These are phyloP conservation scores for Chelonia mydas DNA, from an alignment of 2,797 vertebrate species.

Conservation along the genomic window DNA sequence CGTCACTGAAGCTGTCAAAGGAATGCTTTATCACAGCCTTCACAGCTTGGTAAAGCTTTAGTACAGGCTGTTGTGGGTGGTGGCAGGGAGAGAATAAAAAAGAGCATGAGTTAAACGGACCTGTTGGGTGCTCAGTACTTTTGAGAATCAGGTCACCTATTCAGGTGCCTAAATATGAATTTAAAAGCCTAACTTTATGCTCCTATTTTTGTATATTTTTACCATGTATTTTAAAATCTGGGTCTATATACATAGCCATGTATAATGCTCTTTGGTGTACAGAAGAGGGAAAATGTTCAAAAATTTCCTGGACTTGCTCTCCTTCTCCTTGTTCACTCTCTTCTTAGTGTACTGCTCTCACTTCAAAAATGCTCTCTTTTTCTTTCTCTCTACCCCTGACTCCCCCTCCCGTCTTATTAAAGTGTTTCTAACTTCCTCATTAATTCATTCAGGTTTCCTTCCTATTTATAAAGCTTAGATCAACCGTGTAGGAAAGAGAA, in stretches of 20 bases:
- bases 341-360: background rate
- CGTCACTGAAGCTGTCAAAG: background rate
- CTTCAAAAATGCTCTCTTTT: background rate
- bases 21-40: background rate
- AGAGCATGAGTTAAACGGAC: background rate
- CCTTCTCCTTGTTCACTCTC: background rate
- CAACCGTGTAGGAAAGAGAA: background rate
- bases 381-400: background rate
- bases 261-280: background rate
- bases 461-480: background rate
- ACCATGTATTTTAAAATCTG: background rate
- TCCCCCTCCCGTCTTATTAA: accelerated
- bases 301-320: background rate
- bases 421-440: background rate
- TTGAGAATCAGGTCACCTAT: background rate
- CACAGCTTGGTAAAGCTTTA: background rate
- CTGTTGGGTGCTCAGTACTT: background rate
- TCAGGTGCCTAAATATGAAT: background rate
- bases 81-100: background rate
- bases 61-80: background rate
- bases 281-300: background rate
- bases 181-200: background rate
- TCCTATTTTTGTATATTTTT: background rate
- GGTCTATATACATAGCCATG: background rate
- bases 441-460: background rate